Evolutionary conservation across 2,888 invertebrate species (phyloP).

Genomic region (Eilema depressum): DNA sequence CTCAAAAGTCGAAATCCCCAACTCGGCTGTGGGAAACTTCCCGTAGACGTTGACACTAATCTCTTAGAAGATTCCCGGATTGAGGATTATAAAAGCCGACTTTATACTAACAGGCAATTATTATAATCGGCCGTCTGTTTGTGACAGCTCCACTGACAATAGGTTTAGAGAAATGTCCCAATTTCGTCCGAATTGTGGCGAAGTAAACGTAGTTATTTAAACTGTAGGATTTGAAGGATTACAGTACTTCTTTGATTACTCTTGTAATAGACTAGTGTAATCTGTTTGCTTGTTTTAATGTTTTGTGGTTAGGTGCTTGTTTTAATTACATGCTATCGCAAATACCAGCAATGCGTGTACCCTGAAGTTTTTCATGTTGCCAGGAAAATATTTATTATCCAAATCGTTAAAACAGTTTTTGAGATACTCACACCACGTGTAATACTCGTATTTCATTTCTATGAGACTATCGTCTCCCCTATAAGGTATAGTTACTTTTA

Average conservation of each 20-base stretch:
- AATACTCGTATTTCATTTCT: too few species aligned
- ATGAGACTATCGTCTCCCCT: too few species aligned
- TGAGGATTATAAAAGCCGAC: constrained; percentile 44
- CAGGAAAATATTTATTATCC: too few species aligned
- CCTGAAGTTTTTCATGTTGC: too few species aligned
- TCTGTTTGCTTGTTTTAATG: neutral
- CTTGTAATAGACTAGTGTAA: constrained; percentile 1
- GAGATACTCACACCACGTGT: too few species aligned
- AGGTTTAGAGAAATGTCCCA: constrained; percentile 16
- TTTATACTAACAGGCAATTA: constrained; percentile 27
- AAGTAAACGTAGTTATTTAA: constrained; percentile 18
- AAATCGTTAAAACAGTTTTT: too few species aligned
- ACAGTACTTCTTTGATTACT: constrained; percentile 7
- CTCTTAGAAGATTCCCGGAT: constrained; percentile 34
- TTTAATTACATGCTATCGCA: too few species aligned
- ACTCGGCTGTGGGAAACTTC: constrained; percentile 45
- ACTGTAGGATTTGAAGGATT: constrained; percentile 4
- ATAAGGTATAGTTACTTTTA: too few species aligned
- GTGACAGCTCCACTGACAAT: constrained; percentile 25
- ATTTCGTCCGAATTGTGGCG: constrained; percentile 15
- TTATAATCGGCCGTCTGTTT: constrained; percentile 26
- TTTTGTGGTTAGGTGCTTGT: neutral
- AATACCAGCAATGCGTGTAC: too few species aligned
- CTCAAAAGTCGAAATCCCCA: constrained; percentile 39
- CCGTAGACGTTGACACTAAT: constrained; percentile 46